phyloP scores from a whole-genome alignment of 2,888 invertebrate species.

The Hypomecis punctinalis region DNA sequence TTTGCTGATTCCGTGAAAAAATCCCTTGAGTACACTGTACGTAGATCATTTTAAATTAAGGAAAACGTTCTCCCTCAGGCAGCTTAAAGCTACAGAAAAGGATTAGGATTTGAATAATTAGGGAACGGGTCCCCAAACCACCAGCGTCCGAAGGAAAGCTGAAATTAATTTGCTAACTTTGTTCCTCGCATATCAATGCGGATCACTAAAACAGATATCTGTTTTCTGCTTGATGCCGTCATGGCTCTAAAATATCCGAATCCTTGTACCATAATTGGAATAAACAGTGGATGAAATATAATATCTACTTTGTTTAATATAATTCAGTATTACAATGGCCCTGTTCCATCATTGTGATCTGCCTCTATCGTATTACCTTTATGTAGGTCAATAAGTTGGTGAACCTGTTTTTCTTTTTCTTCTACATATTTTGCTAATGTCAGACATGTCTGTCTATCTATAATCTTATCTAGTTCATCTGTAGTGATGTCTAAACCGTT shows the following conservation, averaged over 20 bases:
- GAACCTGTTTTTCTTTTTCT: background rate
- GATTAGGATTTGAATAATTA: slow-evolving; percentile 28
- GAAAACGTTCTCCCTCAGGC: slow-evolving; percentile 5
- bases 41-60: slow-evolving; percentile 11
- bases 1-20: background rate
- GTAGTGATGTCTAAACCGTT: background rate
- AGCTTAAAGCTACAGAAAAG: slow-evolving; percentile 18
- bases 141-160: slow-evolving; percentile 7
- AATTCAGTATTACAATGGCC: slow-evolving; percentile 27
- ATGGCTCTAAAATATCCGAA: slow-evolving; percentile 57
- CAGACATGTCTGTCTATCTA: background rate
- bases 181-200: slow-evolving; percentile 32
- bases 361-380: background rate
- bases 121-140: slow-evolving; percentile 9
- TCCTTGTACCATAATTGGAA: slow-evolving; percentile 64
- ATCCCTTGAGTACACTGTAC: background rate
- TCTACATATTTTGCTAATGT: background rate
- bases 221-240: slow-evolving; percentile 50
- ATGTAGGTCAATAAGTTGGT: background rate
- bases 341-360: slow-evolving; percentile 12
- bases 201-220: slow-evolving; percentile 30
- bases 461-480: background rate
- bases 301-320: slow-evolving; percentile 46
- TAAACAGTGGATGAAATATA: slow-evolving; percentile 60
- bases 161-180: slow-evolving; percentile 28